phyloP scores from a whole-genome alignment of 2,113 vertebrate genomes.

The Mirza zaza region DNA sequence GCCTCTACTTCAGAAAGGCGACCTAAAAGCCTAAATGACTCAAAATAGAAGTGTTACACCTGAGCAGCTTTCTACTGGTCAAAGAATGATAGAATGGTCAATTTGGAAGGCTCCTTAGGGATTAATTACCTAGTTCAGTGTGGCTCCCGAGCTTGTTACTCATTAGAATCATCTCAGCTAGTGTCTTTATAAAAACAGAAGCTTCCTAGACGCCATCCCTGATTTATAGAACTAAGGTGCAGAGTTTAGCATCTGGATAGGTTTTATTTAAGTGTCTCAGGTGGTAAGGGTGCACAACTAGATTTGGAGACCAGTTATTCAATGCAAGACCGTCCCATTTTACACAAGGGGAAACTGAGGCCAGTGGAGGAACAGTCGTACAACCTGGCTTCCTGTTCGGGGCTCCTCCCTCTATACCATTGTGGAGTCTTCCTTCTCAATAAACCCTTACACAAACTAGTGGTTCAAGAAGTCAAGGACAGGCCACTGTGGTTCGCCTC shows the following conservation, averaged over 20 bases:
- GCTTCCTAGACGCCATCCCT: background rate
- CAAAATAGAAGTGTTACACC: background rate
- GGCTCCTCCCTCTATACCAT: background rate
- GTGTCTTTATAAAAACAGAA: background rate
- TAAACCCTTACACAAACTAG: background rate
- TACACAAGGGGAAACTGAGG: background rate
- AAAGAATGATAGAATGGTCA: background rate
- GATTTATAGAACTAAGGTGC: background rate
- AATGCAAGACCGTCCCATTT: background rate
- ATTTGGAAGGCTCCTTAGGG: background rate
- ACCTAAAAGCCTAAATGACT: background rate
- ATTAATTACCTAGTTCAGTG: background rate
- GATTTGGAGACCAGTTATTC: background rate
- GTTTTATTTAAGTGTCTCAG: background rate
- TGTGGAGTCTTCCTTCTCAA: background rate
- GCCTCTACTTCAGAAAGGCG: background rate
- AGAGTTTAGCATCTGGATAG: background rate
- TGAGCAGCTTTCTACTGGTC: background rate
- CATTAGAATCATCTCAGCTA: background rate
- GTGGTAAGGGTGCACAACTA: background rate
- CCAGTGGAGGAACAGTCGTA: fast-evolving
- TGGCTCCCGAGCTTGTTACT: background rate
- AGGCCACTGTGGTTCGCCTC: background rate
- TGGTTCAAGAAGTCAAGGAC: too few relatives aligned
- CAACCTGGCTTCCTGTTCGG: fast-evolving